Percentiles rank a stretch among this genome's conserved stretches.
These are phyloP conservation scores for Paelopatides confundens DNA, from an alignment of 53 echinoderm and acorn worm genomes.

Conservation along the genomic window DNA sequence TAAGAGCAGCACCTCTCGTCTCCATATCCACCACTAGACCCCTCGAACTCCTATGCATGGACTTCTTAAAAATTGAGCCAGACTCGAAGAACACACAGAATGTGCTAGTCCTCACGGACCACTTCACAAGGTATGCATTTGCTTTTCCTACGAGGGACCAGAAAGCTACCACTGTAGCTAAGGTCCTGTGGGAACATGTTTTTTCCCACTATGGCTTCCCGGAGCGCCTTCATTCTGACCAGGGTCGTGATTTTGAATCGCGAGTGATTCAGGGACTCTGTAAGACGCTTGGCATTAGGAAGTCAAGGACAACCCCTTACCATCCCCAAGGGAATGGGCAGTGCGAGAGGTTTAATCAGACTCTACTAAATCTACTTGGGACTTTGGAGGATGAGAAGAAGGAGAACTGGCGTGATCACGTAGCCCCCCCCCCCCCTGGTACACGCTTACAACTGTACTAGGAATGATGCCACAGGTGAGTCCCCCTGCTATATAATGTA, in stretches of 20 bases:
- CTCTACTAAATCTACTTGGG: conserved; percentile 14
- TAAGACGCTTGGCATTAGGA: conserved; percentile 43
- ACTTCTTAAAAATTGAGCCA: too few species aligned
- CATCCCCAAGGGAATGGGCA: conserved; percentile 75
- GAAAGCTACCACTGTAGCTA: too few species aligned
- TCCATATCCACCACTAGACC: conserved; percentile 49
- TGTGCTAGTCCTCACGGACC: too few species aligned
- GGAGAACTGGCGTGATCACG: background rate
- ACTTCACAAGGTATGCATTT: conserved; percentile 31
- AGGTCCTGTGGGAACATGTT: too few species aligned
- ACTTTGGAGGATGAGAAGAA: conserved; percentile 31
- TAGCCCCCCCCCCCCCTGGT: conserved; percentile 45
- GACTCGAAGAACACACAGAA: too few species aligned
- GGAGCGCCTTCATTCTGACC: conserved; percentile 55
- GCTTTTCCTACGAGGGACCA: conserved; percentile 46
- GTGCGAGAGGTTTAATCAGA: conserved; percentile 69
- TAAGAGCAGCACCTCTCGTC: conserved; percentile 14
- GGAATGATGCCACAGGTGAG: conserved; percentile 39
- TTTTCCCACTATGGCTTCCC: too few species aligned
- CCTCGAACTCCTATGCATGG: conserved; percentile 52
- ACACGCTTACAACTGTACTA: conserved; percentile 47
- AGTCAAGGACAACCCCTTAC: conserved; percentile 68
- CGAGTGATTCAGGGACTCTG: conserved; percentile 60
- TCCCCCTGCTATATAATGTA: conserved; percentile 30
- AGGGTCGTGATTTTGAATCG: conserved; percentile 65